Conservation (phyloP, 2,888 invertebrate genomes). For the Euplexia lucipara region DNA sequence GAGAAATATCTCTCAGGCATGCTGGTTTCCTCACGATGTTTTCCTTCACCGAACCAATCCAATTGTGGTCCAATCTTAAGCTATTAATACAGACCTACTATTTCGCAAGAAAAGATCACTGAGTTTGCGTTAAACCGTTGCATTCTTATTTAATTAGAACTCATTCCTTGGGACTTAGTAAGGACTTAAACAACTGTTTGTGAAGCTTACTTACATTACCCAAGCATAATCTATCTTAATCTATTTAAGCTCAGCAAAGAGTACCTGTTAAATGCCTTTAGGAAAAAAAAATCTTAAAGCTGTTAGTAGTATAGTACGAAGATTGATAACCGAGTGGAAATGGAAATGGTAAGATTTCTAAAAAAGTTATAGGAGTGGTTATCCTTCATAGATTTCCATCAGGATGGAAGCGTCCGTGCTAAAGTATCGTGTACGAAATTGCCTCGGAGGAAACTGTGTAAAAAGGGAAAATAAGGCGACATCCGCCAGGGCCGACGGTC, state of each 20-base stretch:
- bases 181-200: constrained; percentile 71
- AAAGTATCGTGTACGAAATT: constrained; percentile 88
- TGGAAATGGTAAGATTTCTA: constrained; percentile 71
- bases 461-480: constrained; percentile 89
- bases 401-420: constrained; percentile 82
- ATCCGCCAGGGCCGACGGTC: constrained; percentile 87
- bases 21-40: no score
- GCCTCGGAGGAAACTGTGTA: constrained; percentile 79
- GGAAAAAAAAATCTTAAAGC: constrained; percentile 71
- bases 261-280: constrained; percentile 66
- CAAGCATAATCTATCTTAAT: constrained; percentile 74
- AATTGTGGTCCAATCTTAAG: no score
- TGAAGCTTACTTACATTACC: constrained; percentile 71
- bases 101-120: constrained; percentile 40
- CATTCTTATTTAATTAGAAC: constrained; percentile 70
- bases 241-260: constrained; percentile 71
- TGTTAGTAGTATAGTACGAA: constrained; percentile 74
- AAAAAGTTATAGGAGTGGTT: constrained; percentile 65
- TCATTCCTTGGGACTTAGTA: constrained; percentile 67
- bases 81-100: constrained; percentile 26
- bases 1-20: no score
- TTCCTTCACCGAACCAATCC: no score
- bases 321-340: constrained; percentile 79
- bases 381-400: constrained; percentile 89
- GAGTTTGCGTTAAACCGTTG: constrained; percentile 55